phyloP scores from a whole-genome alignment of 1,140 invertebrate species.

The Cotesia vestalis region DNA sequence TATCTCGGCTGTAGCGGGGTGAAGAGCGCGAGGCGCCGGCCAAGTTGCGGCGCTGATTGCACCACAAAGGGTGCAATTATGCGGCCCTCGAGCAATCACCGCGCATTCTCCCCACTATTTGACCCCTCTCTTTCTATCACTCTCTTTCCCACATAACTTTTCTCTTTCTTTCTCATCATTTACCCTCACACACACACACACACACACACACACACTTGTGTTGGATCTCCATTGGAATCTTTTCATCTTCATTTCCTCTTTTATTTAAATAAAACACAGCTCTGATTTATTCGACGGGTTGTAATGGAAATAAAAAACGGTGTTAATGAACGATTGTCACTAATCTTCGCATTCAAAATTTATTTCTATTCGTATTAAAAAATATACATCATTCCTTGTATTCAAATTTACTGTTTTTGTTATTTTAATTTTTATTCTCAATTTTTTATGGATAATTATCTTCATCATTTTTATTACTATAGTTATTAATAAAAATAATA shows the following conservation, averaged over 20 bases:
- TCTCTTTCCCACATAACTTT: conserved; percentile 20
- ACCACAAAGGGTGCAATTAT: conserved; percentile 68
- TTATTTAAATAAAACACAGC: conserved; percentile 56
- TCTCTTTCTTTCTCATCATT: conserved; percentile 17
- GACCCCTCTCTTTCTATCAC: conserved; percentile 51
- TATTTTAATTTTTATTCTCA: conserved; percentile 1
- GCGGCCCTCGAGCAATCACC: conserved; percentile 67
- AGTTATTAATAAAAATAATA: too few relatives aligned
- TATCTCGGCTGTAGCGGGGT: conserved; percentile 41
- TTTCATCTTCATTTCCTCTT: conserved; percentile 50
- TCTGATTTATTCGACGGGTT: conserved; percentile 32
- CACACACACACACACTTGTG: conserved; percentile 36
- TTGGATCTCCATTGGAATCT: conserved; percentile 37
- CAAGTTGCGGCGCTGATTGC: conserved; percentile 66
- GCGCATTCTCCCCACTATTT: conserved; percentile 65
- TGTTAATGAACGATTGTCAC: conserved; percentile 65
- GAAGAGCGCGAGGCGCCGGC: conserved; percentile 50
- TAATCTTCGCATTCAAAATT: not conserved
- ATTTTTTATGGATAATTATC: not conserved
- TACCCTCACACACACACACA: conserved; percentile 37
- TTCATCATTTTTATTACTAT: not conserved
- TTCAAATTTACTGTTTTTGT: conserved; percentile 10
- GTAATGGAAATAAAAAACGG: conserved; percentile 52
- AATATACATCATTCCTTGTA: not conserved
- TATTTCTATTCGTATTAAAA: conserved; percentile 12